Evolutionary conservation across 2,113 vertebrate genomes (phyloP).

Genomic region (Pluvialis apricaria): DNA sequence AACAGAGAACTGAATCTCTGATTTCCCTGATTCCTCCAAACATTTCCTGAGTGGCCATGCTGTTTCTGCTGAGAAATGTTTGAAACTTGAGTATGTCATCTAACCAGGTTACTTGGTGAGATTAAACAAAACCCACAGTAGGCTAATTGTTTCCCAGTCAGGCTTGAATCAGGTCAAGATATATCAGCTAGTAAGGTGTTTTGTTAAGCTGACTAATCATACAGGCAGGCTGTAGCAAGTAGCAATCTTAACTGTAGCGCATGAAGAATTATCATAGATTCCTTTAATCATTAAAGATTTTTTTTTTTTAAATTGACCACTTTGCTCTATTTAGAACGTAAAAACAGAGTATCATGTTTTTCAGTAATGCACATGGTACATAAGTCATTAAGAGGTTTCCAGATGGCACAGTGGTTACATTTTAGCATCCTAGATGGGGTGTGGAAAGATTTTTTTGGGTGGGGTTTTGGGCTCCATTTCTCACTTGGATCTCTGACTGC

Average conservation of each 20-base stretch:
- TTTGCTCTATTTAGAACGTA: neutral
- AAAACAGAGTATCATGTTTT: neutral
- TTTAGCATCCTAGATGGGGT: neutral
- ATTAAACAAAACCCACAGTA: neutral
- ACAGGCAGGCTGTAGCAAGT: neutral
- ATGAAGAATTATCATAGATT: neutral
- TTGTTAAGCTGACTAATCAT: neutral
- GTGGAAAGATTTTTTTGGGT: rapidly evolving
- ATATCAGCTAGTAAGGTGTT: neutral
- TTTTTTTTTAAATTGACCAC: too few relatives aligned
- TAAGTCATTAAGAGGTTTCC: neutral
- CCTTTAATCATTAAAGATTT: neutral
- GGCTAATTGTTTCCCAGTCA: neutral
- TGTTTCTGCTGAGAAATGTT: neutral
- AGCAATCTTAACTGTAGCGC: neutral
- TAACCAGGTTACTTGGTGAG: neutral
- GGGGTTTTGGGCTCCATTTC: neutral
- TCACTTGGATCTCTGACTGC: neutral
- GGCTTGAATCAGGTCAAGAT: neutral
- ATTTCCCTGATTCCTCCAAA: neutral
- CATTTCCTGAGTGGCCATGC: rapidly evolving
- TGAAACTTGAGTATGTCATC: neutral
- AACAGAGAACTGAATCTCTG: neutral
- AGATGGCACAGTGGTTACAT: neutral
- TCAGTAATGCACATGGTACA: neutral